A percentile compares a stretch with the other conserved stretches of the same genome.
phyloP scores from a whole-genome alignment of 2,888 invertebrate species.

The Tenthredo mesomela region DNA sequence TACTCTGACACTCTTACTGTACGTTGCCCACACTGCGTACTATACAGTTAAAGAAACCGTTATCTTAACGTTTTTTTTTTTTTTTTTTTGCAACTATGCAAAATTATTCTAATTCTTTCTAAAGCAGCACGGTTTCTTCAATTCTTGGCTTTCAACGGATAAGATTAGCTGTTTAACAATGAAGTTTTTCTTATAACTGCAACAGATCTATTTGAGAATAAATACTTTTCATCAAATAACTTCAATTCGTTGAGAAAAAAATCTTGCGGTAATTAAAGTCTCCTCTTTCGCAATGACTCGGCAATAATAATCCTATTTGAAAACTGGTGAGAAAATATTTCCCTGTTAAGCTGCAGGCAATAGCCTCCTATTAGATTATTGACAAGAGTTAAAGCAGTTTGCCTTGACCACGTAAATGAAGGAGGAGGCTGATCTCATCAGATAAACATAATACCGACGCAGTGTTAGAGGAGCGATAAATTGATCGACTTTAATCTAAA shows the following conservation, averaged over 20 bases:
- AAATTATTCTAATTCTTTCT: conserved; percentile 16
- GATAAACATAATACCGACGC: conserved; percentile 28
- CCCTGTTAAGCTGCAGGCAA: conserved; percentile 37
- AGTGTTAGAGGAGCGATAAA: neutral
- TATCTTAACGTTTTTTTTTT: conserved; percentile 9
- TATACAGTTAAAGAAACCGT: conserved; percentile 42
- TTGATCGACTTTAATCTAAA: neutral
- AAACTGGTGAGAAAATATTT: conserved; percentile 36
- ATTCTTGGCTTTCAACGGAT: neutral
- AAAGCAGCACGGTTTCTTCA: neutral
- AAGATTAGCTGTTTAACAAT: neutral
- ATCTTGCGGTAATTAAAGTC: neutral
- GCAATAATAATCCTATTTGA: neutral
- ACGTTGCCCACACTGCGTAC: conserved; percentile 33
- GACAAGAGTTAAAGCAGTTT: conserved; percentile 58
- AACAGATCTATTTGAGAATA: neutral
- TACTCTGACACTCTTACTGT: conserved; percentile 12
- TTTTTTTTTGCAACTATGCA: conserved; percentile 36
- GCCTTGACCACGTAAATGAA: conserved; percentile 66
- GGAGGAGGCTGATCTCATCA: conserved; percentile 67
- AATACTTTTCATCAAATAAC: neutral
- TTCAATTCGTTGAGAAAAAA: neutral
- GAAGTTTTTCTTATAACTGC: neutral
- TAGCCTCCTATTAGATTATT: conserved; percentile 30
- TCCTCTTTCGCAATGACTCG: neutral